Evolutionary conservation across 2,888 invertebrate species (phyloP), one percentile per base, ranked within the genome.

Genomic region (Reticulitermes lucifugus): DNA sequence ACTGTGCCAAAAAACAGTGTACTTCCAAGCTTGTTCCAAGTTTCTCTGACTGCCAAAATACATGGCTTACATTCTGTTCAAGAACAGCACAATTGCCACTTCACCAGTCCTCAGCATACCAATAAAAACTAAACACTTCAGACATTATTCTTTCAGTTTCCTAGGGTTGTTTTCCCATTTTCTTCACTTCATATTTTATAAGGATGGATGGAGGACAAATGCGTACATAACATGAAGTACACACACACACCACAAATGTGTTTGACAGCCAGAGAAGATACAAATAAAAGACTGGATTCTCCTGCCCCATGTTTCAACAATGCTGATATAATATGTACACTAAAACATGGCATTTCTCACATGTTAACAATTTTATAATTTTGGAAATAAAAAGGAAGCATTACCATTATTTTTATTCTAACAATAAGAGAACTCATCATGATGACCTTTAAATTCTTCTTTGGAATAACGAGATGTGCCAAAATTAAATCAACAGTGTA

Each of bases 1-100:
- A 73, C 92, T 94, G 95, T 95, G 95, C 95, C 95, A 95, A 95
- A 95, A 95, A 95, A 95, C 95, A 95, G 95, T 95, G 95, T 95
- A 95, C 85, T 86, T 86, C 83, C 86, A 86, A 85, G 85, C 85
- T 87, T 83, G 85, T 84, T 83, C 79, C 85, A 81, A 71, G 41
- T 65, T 87, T 86, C 87, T 87, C 87, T 86, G 87, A 87, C 87
- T 87, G 86, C 85, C 86, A 87, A 79, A 51, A 83, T 35, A 83
- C 3, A 83, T 83, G 22, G 43, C 51, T 83, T 59, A 59, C 73
- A 65, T 83, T 79, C 79, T 75, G 83, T 73, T 86, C 86, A 86
- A 86, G 87, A 87, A 87, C 87, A 87, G 87, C 87, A 87, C 87
- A 87, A 85, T 85, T 87, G 87, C 87, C 87, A 87, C 87, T 91